Base-by-base conservation (phyloP, 2,113 vertebrate species). In the Loxodonta africana region DNA sequence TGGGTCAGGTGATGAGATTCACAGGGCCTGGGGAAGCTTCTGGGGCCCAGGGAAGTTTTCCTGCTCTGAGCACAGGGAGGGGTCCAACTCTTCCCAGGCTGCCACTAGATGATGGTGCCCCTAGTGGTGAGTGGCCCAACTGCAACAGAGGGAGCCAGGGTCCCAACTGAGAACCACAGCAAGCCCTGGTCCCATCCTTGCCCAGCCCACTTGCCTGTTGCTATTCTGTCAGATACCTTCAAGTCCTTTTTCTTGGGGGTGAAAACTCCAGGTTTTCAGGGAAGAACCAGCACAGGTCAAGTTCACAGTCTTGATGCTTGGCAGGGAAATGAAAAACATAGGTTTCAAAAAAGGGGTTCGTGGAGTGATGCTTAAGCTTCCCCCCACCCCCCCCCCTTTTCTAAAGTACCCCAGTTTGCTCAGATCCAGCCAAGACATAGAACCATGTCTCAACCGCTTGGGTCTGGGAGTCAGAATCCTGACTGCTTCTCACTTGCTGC, bases 221-320 rank as follows among this genome's bases (percentile, higher is more conserved):
- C 44, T 33, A 3, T 2, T 23, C 60, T 62, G 46, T 71, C n/a
- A 57, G 88, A 76, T 30, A 11, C 46, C 63, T 33, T 4, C n/a
- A 28, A 77, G 23, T 77, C 51, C 41, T 95, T 87, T 37, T 60
- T 63, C 53, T 67, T 33, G n/a, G 21, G 63, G 51, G 78, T 37
- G 80, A 95, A 91, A 83, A 5, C 28, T 67, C 63, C 78, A 84
- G 30, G 33, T 69, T 51, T 84, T 84, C 37, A 81, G 83, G 84
- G 25, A 62, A 63, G 33, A 51, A 28, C 8, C n/a, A 21, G 78
- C 25, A 28, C 51, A 65, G 33, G n/a, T 71, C 82, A 95, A 5
- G 26, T 85, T 60, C 7, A 53, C 60, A 76, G 44, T 26, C 41
- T 51, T 28, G 5, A 11, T 37, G 33, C 28, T 91, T 83, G 63